phyloP scores from a whole-genome alignment of 2,113 vertebrate genomes.

The Myrmecophaga tridactyla region DNA sequence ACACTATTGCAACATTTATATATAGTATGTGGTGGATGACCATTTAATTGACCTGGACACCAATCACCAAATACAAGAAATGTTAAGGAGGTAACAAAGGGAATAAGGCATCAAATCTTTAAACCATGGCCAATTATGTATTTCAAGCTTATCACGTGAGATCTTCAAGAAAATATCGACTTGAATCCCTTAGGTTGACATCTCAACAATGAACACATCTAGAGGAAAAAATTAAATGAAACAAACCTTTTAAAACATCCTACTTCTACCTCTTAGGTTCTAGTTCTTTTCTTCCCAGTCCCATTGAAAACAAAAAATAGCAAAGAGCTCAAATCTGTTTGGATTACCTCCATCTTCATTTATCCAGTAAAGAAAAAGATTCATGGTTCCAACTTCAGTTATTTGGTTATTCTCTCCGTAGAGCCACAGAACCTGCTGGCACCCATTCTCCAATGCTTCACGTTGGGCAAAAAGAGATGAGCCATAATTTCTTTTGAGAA shows the following conservation, averaged over 20 bases:
- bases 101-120: background rate
- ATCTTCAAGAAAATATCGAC: background rate
- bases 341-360: conserved; percentile 93
- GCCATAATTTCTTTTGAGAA: conserved; percentile 89
- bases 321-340: background rate
- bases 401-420: conserved; percentile 92
- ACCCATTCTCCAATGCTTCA: conserved; percentile 86
- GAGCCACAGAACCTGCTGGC: conserved; percentile 95
- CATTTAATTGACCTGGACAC: background rate
- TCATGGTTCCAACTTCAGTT: conserved; percentile 96
- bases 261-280: background rate
- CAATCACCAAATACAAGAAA: background rate
- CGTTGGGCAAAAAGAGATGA: conserved; percentile 87
- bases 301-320: background rate
- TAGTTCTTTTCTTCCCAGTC: background rate
- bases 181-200: background rate
- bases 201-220: background rate
- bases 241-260: background rate
- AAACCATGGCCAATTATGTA: background rate
- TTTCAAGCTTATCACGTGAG: background rate
- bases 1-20: background rate
- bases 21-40: background rate
- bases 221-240: background rate
- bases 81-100: background rate
- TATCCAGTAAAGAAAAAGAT: conserved; percentile 94